A percentile compares a stretch with the other conserved stretches of the same genome.
These are phyloP conservation scores for Hoplostethus atlanticus DNA, from an alignment of 2,797 vertebrate species.

Conservation along the genomic window DNA sequence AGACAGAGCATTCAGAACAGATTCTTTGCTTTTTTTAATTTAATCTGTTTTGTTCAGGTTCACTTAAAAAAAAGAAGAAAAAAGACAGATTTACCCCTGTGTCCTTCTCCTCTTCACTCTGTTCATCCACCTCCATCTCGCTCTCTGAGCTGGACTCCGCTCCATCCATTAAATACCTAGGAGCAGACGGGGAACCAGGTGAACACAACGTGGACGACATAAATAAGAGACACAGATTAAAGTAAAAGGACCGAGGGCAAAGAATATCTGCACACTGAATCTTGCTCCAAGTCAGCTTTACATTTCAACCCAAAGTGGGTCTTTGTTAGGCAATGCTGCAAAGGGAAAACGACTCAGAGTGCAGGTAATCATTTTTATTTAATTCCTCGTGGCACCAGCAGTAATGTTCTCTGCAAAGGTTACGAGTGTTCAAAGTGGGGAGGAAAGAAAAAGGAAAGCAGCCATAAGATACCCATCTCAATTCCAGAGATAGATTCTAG, in stretches of 20 bases:
- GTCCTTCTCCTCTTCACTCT: conserved; percentile 75
- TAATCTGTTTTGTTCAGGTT: neutral
- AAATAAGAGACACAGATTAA: conserved; percentile 43
- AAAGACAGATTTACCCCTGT: conserved; percentile 60
- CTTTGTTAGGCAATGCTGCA: conserved; percentile 7
- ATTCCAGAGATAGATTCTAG: neutral
- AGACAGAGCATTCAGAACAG: neutral
- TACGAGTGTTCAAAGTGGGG: neutral
- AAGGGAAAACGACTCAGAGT: neutral
- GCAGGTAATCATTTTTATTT: conserved; percentile 25
- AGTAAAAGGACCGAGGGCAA: neutral
- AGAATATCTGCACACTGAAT: conserved; percentile 24
- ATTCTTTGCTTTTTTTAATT: neutral
- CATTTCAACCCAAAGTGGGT: conserved; percentile 16
- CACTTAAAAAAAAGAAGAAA: conserved; percentile 1
- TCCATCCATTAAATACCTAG: conserved; percentile 90
- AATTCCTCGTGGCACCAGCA: neutral
- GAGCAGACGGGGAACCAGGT: conserved; percentile 13
- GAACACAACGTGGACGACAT: conserved; percentile 37
- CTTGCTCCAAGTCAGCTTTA: conserved; percentile 38
- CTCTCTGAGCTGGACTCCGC: conserved; percentile 87
- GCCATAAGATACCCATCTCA: neutral
- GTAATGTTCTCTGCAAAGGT: conserved; percentile 29
- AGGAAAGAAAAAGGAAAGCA: neutral
- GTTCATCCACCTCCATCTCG: conserved; percentile 81